Evolutionary conservation across 2,797 vertebrate genomes (phyloP).

Genomic region (Allobates femoralis): DNA sequence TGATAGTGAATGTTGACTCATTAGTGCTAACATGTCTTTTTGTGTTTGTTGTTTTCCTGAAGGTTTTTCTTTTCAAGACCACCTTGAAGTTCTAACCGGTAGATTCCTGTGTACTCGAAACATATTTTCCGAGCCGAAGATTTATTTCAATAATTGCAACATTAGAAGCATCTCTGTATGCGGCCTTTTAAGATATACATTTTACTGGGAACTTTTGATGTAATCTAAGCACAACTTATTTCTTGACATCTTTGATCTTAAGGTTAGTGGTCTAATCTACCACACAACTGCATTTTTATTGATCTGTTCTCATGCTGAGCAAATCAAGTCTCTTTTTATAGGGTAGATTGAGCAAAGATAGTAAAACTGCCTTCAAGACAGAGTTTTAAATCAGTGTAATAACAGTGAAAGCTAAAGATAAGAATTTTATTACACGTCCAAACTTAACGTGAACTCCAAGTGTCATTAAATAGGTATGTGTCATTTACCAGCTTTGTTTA

Average conservation of each 20-base stretch:
- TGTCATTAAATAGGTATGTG: constrained; percentile 84
- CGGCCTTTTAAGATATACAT: constrained; percentile 73
- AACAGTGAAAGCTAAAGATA: constrained; percentile 87
- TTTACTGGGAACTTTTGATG: constrained; percentile 79
- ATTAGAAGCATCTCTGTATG: constrained; percentile 36
- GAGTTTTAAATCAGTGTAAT: constrained; percentile 83
- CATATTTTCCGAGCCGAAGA: constrained; percentile 50
- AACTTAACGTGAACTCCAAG: constrained; percentile 85
- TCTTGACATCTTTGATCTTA: constrained; percentile 83
- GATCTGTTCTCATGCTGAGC: constrained; percentile 90
- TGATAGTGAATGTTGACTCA: neutral
- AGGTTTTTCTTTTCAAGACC: neutral
- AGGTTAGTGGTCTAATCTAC: constrained; percentile 79
- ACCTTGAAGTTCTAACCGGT: neutral
- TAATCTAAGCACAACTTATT: constrained; percentile 75
- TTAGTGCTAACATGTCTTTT: neutral
- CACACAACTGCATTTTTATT: constrained; percentile 85
- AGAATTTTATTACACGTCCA: constrained; percentile 86
- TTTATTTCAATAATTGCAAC: constrained; percentile 33
- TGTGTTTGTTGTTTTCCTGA: neutral
- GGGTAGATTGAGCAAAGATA: constrained; percentile 84
- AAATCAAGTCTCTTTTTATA: constrained; percentile 89
- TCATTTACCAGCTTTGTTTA: constrained; percentile 82
- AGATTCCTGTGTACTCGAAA: constrained; percentile 63
- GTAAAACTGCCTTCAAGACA: constrained; percentile 84